Evolutionary conservation across 2,888 invertebrate genomes (phyloP).

Genomic region (Psococerastis gibbosa): DNA sequence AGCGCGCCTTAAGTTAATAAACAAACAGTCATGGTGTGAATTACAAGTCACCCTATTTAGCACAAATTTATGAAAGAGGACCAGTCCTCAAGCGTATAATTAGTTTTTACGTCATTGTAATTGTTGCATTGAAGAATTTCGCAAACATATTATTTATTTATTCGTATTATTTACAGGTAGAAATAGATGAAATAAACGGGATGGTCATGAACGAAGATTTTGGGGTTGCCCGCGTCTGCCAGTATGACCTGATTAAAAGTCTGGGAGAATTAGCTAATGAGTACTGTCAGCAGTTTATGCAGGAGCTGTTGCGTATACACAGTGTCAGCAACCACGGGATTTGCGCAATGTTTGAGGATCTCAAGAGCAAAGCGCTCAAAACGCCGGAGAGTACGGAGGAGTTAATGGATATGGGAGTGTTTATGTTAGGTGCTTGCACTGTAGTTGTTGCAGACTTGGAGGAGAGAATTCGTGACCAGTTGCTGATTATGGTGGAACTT

Average conservation of each 20-base stretch:
- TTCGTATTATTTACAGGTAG: too few species aligned
- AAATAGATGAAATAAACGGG: slow-evolving; percentile 37
- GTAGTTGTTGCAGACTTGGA: slow-evolving; percentile 46
- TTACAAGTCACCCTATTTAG: too few species aligned
- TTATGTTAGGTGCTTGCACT: slow-evolving; percentile 61
- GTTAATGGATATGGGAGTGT: slow-evolving; percentile 58
- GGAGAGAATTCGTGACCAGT: slow-evolving; percentile 45
- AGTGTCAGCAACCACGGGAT: slow-evolving; percentile 45
- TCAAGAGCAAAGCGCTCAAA: slow-evolving; percentile 45
- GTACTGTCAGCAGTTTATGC: slow-evolving; percentile 40
- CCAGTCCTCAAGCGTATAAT: too few species aligned
- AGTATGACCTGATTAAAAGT: slow-evolving; percentile 40
- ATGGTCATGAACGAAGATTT: slow-evolving; percentile 49
- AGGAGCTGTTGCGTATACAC: slow-evolving; percentile 40
- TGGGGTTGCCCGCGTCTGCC: slow-evolving; percentile 37
- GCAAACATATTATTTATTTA: too few species aligned
- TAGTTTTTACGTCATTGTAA: too few species aligned
- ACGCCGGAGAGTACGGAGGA: slow-evolving; percentile 64
- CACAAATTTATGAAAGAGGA: too few species aligned
- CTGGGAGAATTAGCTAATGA: slow-evolving; percentile 37
- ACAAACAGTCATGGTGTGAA: too few species aligned
- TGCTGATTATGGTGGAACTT: slow-evolving; percentile 45
- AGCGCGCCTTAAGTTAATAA: too few species aligned
- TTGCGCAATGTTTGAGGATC: slow-evolving; percentile 27
- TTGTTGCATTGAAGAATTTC: too few species aligned